phyloP scores from a whole-genome alignment of 2,797 vertebrate species.

The Tarsius wallacei region DNA sequence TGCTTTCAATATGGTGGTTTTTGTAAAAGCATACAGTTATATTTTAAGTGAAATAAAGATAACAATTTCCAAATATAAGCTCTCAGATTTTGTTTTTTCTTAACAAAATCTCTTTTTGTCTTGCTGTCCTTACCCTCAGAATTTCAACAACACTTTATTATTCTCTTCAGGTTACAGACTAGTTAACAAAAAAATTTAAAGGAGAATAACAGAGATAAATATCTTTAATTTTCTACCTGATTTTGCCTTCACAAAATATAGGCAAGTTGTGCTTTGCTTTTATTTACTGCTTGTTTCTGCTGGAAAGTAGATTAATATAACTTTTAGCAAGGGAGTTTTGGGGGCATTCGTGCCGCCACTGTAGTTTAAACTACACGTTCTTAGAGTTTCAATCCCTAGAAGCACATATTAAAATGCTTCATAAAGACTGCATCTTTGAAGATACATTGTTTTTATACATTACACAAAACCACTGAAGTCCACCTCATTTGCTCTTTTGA shows the following conservation, averaged over 20 bases:
- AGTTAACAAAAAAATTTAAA: slow-evolving; percentile 85
- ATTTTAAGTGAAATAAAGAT: neutral
- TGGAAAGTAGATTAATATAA: slow-evolving; percentile 70
- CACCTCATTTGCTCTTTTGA: fast-evolving
- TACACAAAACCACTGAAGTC: neutral
- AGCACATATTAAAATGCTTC: neutral
- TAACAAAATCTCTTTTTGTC: neutral
- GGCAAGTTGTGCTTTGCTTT: slow-evolving; percentile 74
- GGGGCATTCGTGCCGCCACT: slow-evolving; percentile 34
- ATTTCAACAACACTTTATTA: slow-evolving; percentile 74
- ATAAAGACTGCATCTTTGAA: neutral
- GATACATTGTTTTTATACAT: neutral
- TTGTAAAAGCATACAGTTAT: neutral
- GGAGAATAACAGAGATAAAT: slow-evolving; percentile 88
- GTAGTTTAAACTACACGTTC: neutral
- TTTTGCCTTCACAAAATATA: slow-evolving; percentile 84
- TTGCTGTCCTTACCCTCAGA: slow-evolving; percentile 57
- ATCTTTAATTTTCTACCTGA: slow-evolving; percentile 89
- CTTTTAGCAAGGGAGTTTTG: slow-evolving; percentile 63
- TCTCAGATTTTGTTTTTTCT: neutral
- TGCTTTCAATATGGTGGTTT: neutral
- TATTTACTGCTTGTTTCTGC: slow-evolving; percentile 75
- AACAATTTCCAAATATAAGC: slow-evolving; percentile 7
- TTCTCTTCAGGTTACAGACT: slow-evolving; percentile 79
- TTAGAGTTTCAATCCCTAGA: neutral